Evolutionary conservation across 2,113 vertebrate genomes (phyloP), one percentile per base, ranked within the genome.

Genomic region (Deroptyus accipitrinus): DNA sequence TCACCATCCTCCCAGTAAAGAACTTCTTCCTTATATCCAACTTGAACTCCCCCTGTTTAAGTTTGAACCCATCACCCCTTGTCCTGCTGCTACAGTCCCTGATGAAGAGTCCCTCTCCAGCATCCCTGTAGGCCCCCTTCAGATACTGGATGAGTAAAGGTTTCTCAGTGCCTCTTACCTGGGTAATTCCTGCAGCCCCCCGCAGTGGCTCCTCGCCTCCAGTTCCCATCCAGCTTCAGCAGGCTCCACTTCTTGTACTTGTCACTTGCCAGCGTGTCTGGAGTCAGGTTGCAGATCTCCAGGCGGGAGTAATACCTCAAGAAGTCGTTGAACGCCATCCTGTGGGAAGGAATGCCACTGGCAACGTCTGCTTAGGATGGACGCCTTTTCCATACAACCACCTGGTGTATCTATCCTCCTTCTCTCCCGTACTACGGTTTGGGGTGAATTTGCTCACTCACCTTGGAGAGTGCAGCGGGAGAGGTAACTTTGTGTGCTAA

Each of bases 271-370:
- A 99, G 97, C 13, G 99, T 97, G 92, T 99, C 99, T 0, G 99
- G 99, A 13, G 99, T 99, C 94, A 99, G 97, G 82, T 99, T 99
- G 96, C 99, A 99, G 95, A 99, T 99, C 95, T 99, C 99, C 51
- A 99, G 92, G 20, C 99, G 98, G 17, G 99, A 99, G 85, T 99
- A 99, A 82, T 99, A 97, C 37, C 98, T 97, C 92, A 98, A 75
- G 96, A 99, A 99, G 28, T 99, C 99, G 0, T 61, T 95, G 93
- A 98, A 99, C 1, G 99, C 98, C 99, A 99, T 99, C 99, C 99
- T 99, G 97, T 18, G 63, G 94, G 76, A 77, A 10, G 37, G 17
- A 83, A 82, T 7, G 28, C 83, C 66, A 73, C 30, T 57, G 68
- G 51, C 5, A 52, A 4, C 0, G 0, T 41, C 31, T 35, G 10